Percentiles rank a stretch among this genome's conserved stretches.
These are phyloP conservation scores for Capitella teleta DNA, from an alignment of 1,140 invertebrate genomes.

Conservation along the genomic window DNA sequence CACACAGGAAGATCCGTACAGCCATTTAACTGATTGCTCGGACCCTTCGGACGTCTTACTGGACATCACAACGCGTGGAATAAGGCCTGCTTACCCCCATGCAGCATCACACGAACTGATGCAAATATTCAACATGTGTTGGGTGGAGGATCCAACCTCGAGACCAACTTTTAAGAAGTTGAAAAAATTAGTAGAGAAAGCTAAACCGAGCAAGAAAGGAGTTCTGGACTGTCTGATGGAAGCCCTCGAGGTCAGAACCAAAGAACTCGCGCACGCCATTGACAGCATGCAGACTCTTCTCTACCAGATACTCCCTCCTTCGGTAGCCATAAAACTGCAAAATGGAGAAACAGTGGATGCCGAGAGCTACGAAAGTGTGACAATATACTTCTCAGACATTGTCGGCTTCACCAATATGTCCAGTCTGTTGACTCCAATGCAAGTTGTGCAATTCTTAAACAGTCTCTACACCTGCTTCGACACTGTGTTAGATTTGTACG, in stretches of 20 bases:
- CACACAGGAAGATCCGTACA: slow-evolving; percentile 1
- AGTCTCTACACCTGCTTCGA: slow-evolving; percentile 89
- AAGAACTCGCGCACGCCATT: background rate
- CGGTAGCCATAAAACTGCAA: slow-evolving; percentile 53
- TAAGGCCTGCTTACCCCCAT: background rate
- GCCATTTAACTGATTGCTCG: background rate
- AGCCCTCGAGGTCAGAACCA: background rate
- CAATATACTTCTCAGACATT: slow-evolving; percentile 98
- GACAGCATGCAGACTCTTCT: slow-evolving; percentile 3
- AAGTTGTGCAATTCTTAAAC: slow-evolving; percentile 45
- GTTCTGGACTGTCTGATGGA: slow-evolving; percentile 9
- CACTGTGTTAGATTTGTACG: slow-evolving; percentile 70
- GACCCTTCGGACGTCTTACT: background rate
- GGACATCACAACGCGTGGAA: background rate
- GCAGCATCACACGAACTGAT: background rate
- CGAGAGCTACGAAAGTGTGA: slow-evolving; percentile 83
- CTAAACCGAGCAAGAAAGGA: slow-evolving; percentile 7
- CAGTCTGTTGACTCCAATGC: slow-evolving; percentile 29
- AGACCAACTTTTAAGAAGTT: background rate
- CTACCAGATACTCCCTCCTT: slow-evolving; percentile 7
- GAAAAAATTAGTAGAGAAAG: background rate
- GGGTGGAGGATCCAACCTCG: background rate
- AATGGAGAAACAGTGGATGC: slow-evolving; percentile 81
- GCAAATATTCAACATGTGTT: background rate
- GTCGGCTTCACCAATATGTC: slow-evolving; percentile 73